These are phyloP conservation scores for Saccostrea cuccullata DNA, from an alignment of 1,140 invertebrate genomes.

Conservation along the genomic window DNA sequence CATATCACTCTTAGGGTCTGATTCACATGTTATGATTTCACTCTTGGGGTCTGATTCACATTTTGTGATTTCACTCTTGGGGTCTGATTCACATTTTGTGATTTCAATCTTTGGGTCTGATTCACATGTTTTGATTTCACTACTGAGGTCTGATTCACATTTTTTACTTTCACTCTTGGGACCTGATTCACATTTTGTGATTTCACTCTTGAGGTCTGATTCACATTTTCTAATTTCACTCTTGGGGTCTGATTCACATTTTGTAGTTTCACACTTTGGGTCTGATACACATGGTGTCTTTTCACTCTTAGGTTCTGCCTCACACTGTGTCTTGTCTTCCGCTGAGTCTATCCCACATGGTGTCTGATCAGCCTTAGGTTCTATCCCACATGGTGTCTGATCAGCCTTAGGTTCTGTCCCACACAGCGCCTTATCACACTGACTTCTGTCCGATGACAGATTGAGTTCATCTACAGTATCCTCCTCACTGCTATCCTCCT, in stretches of 20 bases:
- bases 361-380: not conserved
- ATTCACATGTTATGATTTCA: not conserved
- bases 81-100: not conserved
- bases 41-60: not conserved
- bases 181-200: not conserved
- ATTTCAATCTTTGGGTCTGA: too few relatives aligned
- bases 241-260: not conserved
- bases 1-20: not conserved
- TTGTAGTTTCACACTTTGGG: not conserved
- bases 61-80: not conserved
- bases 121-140: not conserved
- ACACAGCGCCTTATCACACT: not conserved
- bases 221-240: too few relatives aligned
- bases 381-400: too few relatives aligned
- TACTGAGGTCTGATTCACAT: not conserved
- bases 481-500: constrained; percentile 39
- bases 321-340: too few relatives aligned
- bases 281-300: not conserved
- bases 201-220: too few relatives aligned
- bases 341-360: too few relatives aligned
- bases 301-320: not conserved
- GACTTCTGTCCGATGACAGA: not conserved
- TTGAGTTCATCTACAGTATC: constrained; percentile 45
- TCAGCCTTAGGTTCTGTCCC: not conserved
- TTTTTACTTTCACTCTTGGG: not conserved